A percentile compares a stretch with the other conserved stretches of the same genome.
These are phyloP conservation scores for Oncorhynchus keta DNA, from an alignment of 2,113 vertebrate genomes.

Conservation along the genomic window DNA sequence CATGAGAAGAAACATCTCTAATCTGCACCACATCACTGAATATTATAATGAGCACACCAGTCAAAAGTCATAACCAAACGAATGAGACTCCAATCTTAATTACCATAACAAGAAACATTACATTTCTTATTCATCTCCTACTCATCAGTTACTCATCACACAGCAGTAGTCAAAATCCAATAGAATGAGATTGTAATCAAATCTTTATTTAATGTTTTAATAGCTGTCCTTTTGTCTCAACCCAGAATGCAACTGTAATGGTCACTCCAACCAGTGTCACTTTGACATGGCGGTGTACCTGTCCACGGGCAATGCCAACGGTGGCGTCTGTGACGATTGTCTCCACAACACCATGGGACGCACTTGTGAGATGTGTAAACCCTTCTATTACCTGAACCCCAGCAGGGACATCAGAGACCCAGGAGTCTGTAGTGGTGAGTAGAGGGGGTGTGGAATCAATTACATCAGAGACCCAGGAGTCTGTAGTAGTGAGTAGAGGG, in stretches of 20 bases:
- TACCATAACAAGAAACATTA: no score
- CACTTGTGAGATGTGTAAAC: slow-evolving; percentile 79
- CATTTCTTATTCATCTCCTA: no score
- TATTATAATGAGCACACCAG: no score
- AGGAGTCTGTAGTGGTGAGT: slow-evolving; percentile 78
- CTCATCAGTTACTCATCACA: no score
- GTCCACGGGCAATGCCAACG: slow-evolving; percentile 85
- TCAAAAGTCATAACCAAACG: no score
- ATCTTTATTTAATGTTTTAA: no score
- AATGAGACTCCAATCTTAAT: no score
- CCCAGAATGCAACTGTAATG: slow-evolving; percentile 75
- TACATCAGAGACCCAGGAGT: slow-evolving; percentile 56
- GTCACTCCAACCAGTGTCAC: slow-evolving; percentile 82
- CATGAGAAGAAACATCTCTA: not conserved
- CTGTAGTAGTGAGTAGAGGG: no score
- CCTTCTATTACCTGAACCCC: slow-evolving; percentile 79
- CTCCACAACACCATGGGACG: slow-evolving; percentile 81
- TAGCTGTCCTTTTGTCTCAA: not conserved
- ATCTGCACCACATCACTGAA: no score
- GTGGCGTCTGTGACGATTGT: slow-evolving; percentile 82
- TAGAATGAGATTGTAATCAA: no score
- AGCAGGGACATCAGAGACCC: slow-evolving; percentile 81
- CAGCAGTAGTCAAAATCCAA: no score
- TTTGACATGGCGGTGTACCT: slow-evolving; percentile 93
- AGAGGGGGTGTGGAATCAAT: no score